phyloP scores from a whole-genome alignment of 2,888 invertebrate genomes.

The Aporophyla nigra region DNA sequence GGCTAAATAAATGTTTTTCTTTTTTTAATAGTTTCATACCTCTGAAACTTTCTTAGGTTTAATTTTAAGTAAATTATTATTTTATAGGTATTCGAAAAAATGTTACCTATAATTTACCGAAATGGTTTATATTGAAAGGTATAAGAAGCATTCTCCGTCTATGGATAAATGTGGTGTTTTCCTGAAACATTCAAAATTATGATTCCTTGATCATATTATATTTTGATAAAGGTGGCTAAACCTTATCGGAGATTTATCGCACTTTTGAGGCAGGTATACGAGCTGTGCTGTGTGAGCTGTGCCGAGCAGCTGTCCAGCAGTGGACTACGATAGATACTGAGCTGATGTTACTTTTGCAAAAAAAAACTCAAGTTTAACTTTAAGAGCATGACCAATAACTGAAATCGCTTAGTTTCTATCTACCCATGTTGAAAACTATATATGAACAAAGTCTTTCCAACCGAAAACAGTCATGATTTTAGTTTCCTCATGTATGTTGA shows the following conservation, averaged over 20 bases:
- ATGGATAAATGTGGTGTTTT: neutral
- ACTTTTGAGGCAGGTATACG: no score
- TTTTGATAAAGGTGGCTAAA: neutral
- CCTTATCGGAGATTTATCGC: no score
- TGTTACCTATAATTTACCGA: no score
- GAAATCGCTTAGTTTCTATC: neutral
- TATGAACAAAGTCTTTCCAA: neutral
- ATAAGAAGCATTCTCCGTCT: neutral
- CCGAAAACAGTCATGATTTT: conserved; percentile 14
- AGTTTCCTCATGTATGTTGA: conserved; percentile 1
- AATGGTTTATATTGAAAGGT: neutral
- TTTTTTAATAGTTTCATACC: neutral
- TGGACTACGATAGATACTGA: no score
- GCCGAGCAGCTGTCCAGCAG: no score
- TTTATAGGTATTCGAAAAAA: no score
- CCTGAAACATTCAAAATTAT: neutral
- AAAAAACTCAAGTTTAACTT: no score
- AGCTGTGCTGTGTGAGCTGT: no score
- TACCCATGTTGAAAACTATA: neutral
- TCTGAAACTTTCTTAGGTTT: neutral
- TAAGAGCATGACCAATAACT: neutral
- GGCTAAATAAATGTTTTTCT: neutral
- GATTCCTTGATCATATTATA: neutral
- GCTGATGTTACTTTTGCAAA: neutral
- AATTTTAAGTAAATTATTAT: neutral